Conservation (phyloP, 2,113 vertebrate genomes). For the Sylvilagus bachmani region DNA sequence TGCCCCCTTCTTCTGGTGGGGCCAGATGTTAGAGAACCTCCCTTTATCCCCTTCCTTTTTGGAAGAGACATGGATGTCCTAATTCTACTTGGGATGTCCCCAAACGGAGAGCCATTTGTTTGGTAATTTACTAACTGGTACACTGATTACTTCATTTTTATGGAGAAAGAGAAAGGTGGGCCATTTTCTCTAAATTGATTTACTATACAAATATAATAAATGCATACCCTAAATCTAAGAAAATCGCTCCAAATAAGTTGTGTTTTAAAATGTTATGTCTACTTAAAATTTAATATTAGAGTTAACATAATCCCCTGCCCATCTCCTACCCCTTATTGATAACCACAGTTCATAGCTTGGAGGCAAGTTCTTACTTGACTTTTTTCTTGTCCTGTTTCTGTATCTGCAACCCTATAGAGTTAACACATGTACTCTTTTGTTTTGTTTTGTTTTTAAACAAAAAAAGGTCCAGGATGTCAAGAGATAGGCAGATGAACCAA, state of each 20-base stretch:
- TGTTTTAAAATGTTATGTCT: constrained; percentile 25
- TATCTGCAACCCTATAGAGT: neutral
- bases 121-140: constrained; percentile 18
- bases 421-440: neutral
- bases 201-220: neutral
- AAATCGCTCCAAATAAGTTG: constrained; percentile 25
- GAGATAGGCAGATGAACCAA: neutral
- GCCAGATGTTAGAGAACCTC: neutral
- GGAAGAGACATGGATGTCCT: neutral
- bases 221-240: neutral
- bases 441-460: constrained; percentile 20
- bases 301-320: neutral
- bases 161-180: neutral
- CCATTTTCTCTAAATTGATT: neutral
- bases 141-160: neutral
- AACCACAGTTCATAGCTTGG: neutral
- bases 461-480: neutral
- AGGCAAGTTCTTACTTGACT: neutral
- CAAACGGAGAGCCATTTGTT: neutral
- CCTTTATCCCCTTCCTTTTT: neutral
- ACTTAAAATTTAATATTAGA: constrained; percentile 27
- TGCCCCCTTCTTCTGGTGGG: neutral
- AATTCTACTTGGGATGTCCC: neutral
- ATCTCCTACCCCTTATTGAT: neutral
- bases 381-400: neutral